A percentile compares a stretch with the other conserved stretches of the same genome.
These are phyloP conservation scores for Tragopan temminckii DNA, from an alignment of 2,797 vertebrate genomes.

Conservation along the genomic window DNA sequence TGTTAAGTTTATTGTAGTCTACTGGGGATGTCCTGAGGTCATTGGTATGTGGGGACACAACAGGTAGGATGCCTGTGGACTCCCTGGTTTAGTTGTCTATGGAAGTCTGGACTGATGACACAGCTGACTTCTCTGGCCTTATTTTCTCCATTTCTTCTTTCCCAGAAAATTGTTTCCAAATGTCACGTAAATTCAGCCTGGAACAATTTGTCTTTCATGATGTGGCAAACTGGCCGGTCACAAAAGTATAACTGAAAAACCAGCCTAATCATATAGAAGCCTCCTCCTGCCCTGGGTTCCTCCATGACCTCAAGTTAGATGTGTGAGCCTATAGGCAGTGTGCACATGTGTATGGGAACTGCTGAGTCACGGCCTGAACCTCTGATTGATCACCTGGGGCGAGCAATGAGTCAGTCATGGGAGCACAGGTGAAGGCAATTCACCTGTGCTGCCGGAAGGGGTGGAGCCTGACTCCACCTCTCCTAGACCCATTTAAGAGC, in stretches of 20 bases:
- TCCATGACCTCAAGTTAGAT: not conserved
- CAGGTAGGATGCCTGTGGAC: not conserved
- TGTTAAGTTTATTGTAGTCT: constrained; percentile 30
- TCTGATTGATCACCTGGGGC: too few species aligned
- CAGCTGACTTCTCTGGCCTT: constrained; percentile 15
- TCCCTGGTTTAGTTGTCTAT: constrained; percentile 9
- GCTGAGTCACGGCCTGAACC: too few species aligned
- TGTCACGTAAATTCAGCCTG: not conserved
- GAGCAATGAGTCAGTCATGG: too few species aligned
- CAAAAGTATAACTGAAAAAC: not conserved
- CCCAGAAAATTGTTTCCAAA: not conserved
- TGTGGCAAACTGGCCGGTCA: not conserved
- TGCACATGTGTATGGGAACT: too few species aligned
- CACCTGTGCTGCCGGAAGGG: too few species aligned
- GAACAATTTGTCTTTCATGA: not conserved
- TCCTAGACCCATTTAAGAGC: too few species aligned
- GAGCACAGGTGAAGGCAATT: too few species aligned
- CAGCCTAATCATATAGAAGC: not conserved
- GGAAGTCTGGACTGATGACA: constrained; percentile 8
- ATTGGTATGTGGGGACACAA: not conserved
- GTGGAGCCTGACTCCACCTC: too few species aligned
- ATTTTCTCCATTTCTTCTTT: not conserved
- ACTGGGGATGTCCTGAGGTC: not conserved
- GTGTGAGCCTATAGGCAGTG: not conserved
- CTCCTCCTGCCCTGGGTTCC: not conserved